Base-by-base conservation (phyloP, 2,888 invertebrate species). In the Proisotoma minuta region DNA sequence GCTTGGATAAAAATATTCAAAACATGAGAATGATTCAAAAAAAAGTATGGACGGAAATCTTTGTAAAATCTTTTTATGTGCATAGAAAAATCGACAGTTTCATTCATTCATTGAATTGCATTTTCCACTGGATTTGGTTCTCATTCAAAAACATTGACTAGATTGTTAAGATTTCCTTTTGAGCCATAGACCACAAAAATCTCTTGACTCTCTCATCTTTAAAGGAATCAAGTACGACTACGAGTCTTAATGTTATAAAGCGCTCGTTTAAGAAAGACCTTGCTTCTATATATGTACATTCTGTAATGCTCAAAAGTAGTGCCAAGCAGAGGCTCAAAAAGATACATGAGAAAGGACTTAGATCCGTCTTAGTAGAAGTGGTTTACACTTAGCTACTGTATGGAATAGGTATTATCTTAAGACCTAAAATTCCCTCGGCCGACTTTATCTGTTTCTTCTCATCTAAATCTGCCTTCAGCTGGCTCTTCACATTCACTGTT, bases 121-220 rank as follows among this genome's bases (percentile, higher is more conserved):
- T 57, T 62, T 61, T 57, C 61, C 57, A 57, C 49, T 40, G 61
- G 49, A 61, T 62, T 56, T 56, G 49, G 10, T 56, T 43, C 61
- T 57, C 61, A 52, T 62, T 57, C 34, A 57, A 57, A 52, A 57
- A 50, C 57, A 62, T 62, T 52, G 61, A 62, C 57, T 62, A 39
- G 57, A 62, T 62, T 62, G 50, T 49, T 22, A 28, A 62, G 52
- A 51, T 50, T 56, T 43, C 43, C 43, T 40, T 56, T 43, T 23
- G 56, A 56, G 56, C 43, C 56, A 51, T 51, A 27, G 28, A 18
- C 28, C 26, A n/a, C 56, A 26, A 23, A 20, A 47, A 50, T 57
- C 56, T 51, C 24, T 61, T 61, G 47, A 34, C 34, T 49, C 57
- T 49, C 49, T 49, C 59, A 48, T 59, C 59, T 59, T 59, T 50